Evolutionary conservation across 2,888 invertebrate genomes (phyloP).

Genomic region (Xylota segnis): DNA sequence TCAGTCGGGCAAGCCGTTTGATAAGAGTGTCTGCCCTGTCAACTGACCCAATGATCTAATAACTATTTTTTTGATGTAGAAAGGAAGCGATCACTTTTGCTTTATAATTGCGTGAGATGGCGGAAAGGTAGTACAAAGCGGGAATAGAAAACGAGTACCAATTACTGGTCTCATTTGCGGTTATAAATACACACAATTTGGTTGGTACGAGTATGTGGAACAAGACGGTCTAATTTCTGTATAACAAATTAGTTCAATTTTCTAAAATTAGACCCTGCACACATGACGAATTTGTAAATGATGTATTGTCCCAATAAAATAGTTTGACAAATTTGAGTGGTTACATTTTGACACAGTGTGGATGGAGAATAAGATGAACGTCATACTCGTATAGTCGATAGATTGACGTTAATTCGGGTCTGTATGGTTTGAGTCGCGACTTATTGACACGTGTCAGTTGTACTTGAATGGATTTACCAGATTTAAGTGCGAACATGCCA

Average conservation of each 20-base stretch:
- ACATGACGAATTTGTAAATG: slow-evolving; percentile 33
- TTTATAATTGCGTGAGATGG: slow-evolving; percentile 60
- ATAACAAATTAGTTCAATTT: slow-evolving; percentile 20
- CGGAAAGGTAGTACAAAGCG: slow-evolving; percentile 45
- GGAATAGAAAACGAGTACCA: slow-evolving; percentile 19
- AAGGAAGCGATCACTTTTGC: slow-evolving; percentile 71
- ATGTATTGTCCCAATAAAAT: slow-evolving; percentile 48
- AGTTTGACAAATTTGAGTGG: slow-evolving; percentile 55
- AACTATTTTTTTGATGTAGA: slow-evolving; percentile 21
- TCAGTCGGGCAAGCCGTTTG: slow-evolving; percentile 39
- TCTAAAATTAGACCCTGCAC: slow-evolving; percentile 32
- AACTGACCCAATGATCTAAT: slow-evolving; percentile 74
- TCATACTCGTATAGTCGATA: slow-evolving; percentile 17
- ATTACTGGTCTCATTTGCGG: slow-evolving; percentile 24
- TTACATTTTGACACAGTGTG: neutral
- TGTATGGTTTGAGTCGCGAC: slow-evolving; percentile 19
- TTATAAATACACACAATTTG: slow-evolving; percentile 25
- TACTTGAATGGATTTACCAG: neutral
- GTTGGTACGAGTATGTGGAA: slow-evolving; percentile 31
- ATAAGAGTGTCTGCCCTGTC: slow-evolving; percentile 53
- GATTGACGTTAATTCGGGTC: slow-evolving; percentile 8
- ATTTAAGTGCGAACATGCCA: too few relatives aligned
- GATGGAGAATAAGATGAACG: slow-evolving; percentile 3
- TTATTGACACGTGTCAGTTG: slow-evolving; percentile 39
- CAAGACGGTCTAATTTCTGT: slow-evolving; percentile 24